These are phyloP conservation scores for Diacarnus erythraeanus DNA, from an alignment of 37 sponge, comb jelly and placozoan species.

Conservation along the genomic window DNA sequence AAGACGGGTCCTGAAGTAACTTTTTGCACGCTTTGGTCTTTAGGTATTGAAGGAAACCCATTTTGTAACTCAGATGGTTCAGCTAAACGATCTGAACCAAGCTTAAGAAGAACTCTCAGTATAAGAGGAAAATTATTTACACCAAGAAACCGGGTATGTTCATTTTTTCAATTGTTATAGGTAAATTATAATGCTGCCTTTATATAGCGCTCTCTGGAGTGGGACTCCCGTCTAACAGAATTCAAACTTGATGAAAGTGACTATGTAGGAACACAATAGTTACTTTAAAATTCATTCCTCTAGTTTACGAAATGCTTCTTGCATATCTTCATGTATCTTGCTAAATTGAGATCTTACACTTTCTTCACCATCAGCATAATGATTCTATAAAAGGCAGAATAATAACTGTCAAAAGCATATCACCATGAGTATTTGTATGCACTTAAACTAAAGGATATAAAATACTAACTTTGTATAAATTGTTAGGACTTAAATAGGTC, in stretches of 20 bases:
- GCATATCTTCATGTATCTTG: constrained; percentile 83
- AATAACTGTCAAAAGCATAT: not conserved
- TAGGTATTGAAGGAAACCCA: constrained; percentile 51
- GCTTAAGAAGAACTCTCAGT: constrained; percentile 30
- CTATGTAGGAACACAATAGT: not conserved
- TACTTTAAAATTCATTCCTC: constrained; percentile 65
- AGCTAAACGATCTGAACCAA: not conserved
- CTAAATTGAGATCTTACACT: constrained; percentile 70
- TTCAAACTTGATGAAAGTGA: not conserved
- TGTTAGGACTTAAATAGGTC: too few species aligned
- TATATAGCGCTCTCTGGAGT: constrained; percentile 3
- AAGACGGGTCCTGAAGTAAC: not conserved
- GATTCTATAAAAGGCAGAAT: constrained; percentile 51
- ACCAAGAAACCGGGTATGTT: not conserved
- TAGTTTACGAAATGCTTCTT: constrained; percentile 88
- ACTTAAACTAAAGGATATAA: too few species aligned
- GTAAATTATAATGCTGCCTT: too few species aligned
- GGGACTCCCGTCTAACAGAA: constrained; percentile 1
- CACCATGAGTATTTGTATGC: not conserved
- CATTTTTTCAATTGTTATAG: too few species aligned
- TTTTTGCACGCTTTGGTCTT: not conserved
- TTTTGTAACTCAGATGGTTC: constrained; percentile 2
- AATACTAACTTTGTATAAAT: not conserved
- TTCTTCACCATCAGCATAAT: constrained; percentile 76
- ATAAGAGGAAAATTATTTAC: constrained; percentile 19